Conservation (phyloP, 1,140 invertebrate genomes). For the Aphidius ervi region DNA sequence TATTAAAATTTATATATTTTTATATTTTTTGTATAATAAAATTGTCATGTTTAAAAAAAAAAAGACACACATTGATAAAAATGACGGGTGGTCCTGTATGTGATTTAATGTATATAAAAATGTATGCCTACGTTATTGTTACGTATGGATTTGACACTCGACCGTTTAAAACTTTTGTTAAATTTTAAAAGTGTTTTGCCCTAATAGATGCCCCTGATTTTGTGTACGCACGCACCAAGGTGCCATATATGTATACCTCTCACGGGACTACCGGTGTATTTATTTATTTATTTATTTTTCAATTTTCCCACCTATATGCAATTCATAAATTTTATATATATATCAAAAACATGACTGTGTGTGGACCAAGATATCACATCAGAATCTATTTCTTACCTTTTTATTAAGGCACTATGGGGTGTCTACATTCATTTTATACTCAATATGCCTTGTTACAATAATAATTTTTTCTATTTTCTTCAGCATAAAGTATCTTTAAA, state of each 20-base stretch:
- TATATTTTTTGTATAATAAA: no score
- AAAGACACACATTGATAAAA: no score
- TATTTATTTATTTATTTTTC: not conserved
- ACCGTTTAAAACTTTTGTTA: constrained; percentile 21
- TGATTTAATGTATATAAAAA: constrained; percentile 13
- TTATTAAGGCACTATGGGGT: no score
- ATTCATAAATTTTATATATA: not conserved
- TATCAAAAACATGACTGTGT: not conserved
- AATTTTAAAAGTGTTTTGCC: constrained; percentile 28
- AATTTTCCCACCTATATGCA: not conserved
- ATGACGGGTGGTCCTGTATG: constrained; percentile 29
- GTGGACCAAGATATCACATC: no score
- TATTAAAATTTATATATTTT: no score
- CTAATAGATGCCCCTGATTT: constrained; percentile 11
- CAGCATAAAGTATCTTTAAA: no score
- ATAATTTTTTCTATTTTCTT: no score
- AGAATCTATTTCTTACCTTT: no score
- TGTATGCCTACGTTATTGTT: constrained; percentile 31
- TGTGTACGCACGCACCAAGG: no score
- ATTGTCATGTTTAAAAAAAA: no score
- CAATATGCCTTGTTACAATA: no score
- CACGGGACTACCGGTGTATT: constrained; percentile 1
- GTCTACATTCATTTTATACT: no score
- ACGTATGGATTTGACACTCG: constrained; percentile 21
- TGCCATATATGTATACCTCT: not conserved